phyloP scores from a whole-genome alignment of 2,888 invertebrate species.

The Hirtodrosophila duncani region DNA sequence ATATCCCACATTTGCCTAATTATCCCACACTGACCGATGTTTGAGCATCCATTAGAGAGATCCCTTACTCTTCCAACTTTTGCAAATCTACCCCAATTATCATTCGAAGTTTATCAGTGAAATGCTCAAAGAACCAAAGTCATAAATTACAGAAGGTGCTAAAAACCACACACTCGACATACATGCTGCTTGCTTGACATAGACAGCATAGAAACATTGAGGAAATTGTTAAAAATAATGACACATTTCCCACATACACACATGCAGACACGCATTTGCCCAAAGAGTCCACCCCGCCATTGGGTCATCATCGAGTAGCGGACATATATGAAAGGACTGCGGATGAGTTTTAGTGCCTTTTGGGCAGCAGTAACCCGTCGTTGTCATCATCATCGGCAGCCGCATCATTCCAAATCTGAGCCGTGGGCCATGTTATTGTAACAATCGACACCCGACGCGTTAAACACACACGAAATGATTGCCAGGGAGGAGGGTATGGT shows the following conservation, averaged over 20 bases:
- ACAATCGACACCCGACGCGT: slow-evolving; percentile 70
- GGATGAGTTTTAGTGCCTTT: slow-evolving; percentile 7
- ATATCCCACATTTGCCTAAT: too few species aligned
- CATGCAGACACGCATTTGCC: too few species aligned
- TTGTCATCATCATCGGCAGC: slow-evolving; percentile 30
- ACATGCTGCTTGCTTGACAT: slow-evolving; percentile 5
- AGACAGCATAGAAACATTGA: not conserved
- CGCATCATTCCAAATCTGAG: slow-evolving; percentile 54
- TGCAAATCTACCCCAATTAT: slow-evolving; percentile 32
- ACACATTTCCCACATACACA: slow-evolving; percentile 49
- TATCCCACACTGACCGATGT: too few species aligned
- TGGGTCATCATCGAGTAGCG: slow-evolving; percentile 29
- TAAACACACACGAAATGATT: slow-evolving; percentile 57
- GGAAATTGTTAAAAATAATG: slow-evolving; percentile 56
- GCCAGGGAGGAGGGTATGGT: slow-evolving; percentile 14
- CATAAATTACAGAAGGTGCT: slow-evolving; percentile 70
- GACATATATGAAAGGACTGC: slow-evolving; percentile 24
- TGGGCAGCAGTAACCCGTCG: slow-evolving; percentile 24
- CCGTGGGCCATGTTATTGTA: slow-evolving; percentile 67
- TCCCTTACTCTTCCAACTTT: too few species aligned
- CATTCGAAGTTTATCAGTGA: slow-evolving; percentile 34
- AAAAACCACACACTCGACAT: slow-evolving; percentile 44
- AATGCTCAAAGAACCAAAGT: slow-evolving; percentile 24
- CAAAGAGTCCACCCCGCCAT: too few species aligned
- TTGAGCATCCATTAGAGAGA: too few species aligned